Conservation (phyloP, 2,797 vertebrate genomes). For the Rhinoraja longicauda region DNA sequence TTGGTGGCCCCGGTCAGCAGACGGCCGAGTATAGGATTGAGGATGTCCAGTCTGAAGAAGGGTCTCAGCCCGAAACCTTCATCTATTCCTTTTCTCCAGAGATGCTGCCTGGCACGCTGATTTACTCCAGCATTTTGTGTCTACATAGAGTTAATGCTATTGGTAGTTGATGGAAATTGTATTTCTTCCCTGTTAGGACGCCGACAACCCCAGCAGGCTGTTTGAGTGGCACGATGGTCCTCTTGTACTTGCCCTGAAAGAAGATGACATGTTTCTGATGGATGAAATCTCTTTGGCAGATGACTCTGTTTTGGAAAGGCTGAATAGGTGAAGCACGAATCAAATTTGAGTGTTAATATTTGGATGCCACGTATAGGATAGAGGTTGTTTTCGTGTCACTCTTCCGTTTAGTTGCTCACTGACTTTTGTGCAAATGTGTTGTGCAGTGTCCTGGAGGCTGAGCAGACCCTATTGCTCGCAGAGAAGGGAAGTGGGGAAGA, state of each 20-base stretch:
- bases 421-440: slow-evolving; percentile 16
- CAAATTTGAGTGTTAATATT: not conserved
- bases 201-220: slow-evolving; percentile 65
- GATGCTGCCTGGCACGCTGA: too few relatives aligned
- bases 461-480: slow-evolving; percentile 80
- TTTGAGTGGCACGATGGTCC: slow-evolving; percentile 94
- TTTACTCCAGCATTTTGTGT: too few relatives aligned
- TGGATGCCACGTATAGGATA: not conserved
- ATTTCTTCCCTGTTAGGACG: slow-evolving; percentile 53
- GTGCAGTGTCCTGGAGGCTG: slow-evolving; percentile 82
- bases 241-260: slow-evolving; percentile 84
- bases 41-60: too few relatives aligned
- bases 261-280: slow-evolving; percentile 82
- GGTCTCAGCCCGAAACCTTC: too few relatives aligned
- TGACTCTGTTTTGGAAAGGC: slow-evolving; percentile 91
- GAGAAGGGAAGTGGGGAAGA: slow-evolving; percentile 85
- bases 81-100: too few relatives aligned
- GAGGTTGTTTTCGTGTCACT: not conserved
- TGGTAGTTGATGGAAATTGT: not conserved
- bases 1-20: too few relatives aligned
- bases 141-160: too few relatives aligned
- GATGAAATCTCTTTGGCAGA: slow-evolving; percentile 96
- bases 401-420: slow-evolving; percentile 23
- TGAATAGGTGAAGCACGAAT: slow-evolving; percentile 75
- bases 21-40: too few relatives aligned